Percentiles rank a stretch among this genome's conserved stretches.
Conservation (phyloP, 2,888 invertebrate species). For the Apodemia duryi region DNA sequence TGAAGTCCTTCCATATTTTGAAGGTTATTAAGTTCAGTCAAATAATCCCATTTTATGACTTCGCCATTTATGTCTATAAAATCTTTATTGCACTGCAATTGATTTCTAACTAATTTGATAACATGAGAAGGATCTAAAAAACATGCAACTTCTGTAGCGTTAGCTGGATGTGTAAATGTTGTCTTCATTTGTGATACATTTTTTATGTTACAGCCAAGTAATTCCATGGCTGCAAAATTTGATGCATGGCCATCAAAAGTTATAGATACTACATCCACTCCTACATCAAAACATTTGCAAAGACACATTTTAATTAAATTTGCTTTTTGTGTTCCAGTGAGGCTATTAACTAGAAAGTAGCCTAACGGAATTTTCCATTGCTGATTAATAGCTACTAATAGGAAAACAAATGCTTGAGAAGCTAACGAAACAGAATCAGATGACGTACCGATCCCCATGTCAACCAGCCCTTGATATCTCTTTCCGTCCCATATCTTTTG, state of each 20-base stretch:
- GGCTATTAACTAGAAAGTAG: conserved; percentile 27
- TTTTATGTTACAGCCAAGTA: conserved; percentile 31
- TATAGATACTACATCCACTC: background rate
- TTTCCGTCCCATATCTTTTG: conserved; percentile 29
- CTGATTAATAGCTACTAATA: conserved; percentile 27
- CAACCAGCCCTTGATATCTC: conserved; percentile 26
- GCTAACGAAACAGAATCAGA: no score
- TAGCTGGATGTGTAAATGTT: background rate
- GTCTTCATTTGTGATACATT: no score
- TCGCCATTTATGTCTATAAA: no score
- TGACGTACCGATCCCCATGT: conserved; percentile 19
- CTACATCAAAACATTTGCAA: background rate
- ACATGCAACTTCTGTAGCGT: background rate
- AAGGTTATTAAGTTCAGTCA: no score
- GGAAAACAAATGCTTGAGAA: conserved; percentile 27
- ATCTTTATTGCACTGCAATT: background rate
- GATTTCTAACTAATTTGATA: conserved; percentile 6
- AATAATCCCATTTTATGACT: no score
- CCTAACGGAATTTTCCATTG: conserved; percentile 26
- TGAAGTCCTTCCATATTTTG: no score
- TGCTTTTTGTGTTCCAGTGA: conserved; percentile 22
- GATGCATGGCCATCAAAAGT: conserved; percentile 22
- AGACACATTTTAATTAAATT: conserved; percentile 11
- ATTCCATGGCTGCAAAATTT: conserved; percentile 24
- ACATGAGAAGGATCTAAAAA: background rate